Evolutionary conservation across 2,888 invertebrate species (phyloP), one percentile per base, ranked within the genome.

Genomic region (Euspilapteryx auroguttella): DNA sequence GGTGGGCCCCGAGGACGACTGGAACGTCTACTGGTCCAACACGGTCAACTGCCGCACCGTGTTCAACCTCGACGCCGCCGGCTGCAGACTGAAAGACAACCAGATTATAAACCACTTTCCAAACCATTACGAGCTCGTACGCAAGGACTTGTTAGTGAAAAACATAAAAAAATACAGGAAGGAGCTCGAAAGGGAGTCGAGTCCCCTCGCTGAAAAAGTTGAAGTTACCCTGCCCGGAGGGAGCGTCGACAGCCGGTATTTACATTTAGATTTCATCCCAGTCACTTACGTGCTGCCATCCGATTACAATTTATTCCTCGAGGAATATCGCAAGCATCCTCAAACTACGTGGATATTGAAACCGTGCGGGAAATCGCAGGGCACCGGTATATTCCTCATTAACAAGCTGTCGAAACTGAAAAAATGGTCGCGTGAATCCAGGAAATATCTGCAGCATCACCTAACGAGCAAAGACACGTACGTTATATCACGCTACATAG

Each of bases 291-390:
- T 96, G 21, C 71, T 97, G 28, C 96, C 96, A 2, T 90, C 93
- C 27, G 96, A 97, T 64, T 97, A 97, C 58, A 96, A 95, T 56
- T 87, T 95, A 83, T 96, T 97, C 61, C 94, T 95, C 2, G 94
- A 96, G 53, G 95, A 96, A 53, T 97, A 95, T 55, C 80, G 94
- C 29, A 94, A 94, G 66, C 89, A 88, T 38, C 94, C 95, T 0
- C 89, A 90, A 51, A 91, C 91, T 42, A 96, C 95, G 1, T 97
- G 96, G 96, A 97, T 97, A 37, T 93, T 96, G 87, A 96, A 97
- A 56, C 96, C 96, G 0, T 94, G 94, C 55, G 94, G 94, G 14
- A 91, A 95, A 68, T 94, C 95, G 1, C 91, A 91, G 55, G 92
- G 92, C 2, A 85, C 89, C 10, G 96, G 96, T 21, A 96, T 97